These are phyloP conservation scores for Pseudococcus longispinus DNA, from an alignment of 2,888 invertebrate species.

Conservation along the genomic window DNA sequence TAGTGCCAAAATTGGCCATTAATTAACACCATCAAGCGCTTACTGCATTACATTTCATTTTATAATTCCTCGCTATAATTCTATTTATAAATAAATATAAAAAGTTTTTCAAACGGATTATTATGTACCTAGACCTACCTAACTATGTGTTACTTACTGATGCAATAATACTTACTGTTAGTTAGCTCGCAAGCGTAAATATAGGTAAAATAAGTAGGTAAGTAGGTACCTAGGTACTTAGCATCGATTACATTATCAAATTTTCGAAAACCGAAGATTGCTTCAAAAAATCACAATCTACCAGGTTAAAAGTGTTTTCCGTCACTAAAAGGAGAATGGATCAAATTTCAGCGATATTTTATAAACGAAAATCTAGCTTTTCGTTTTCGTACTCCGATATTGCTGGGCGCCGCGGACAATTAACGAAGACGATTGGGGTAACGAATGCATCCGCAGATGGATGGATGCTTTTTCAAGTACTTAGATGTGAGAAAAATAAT, in stretches of 20 bases:
- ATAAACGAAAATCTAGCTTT: background rate
- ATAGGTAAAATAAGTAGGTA: no score
- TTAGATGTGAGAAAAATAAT: background rate
- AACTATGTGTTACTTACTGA: no score
- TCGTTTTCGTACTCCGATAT: background rate
- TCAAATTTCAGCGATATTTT: background rate
- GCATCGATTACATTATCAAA: no score
- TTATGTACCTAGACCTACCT: no score
- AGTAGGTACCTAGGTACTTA: no score
- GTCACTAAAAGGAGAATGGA: background rate
- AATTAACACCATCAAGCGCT: background rate
- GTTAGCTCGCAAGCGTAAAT: no score
- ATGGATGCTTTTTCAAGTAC: background rate
- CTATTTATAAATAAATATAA: background rate
- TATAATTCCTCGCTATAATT: background rate
- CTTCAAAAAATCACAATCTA: background rate
- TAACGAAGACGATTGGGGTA: no score
- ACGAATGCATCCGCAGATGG: no score
- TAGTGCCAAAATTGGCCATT: background rate
- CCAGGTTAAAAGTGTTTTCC: background rate
- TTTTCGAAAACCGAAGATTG: background rate
- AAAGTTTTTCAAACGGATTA: no score
- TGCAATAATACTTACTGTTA: no score
- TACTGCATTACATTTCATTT: background rate
- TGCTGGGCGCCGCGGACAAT: background rate